A percentile compares a stretch with the other conserved stretches of the same genome.
phyloP scores from a whole-genome alignment of 2,113 vertebrate species.

The Argyrosomus japonicus region DNA sequence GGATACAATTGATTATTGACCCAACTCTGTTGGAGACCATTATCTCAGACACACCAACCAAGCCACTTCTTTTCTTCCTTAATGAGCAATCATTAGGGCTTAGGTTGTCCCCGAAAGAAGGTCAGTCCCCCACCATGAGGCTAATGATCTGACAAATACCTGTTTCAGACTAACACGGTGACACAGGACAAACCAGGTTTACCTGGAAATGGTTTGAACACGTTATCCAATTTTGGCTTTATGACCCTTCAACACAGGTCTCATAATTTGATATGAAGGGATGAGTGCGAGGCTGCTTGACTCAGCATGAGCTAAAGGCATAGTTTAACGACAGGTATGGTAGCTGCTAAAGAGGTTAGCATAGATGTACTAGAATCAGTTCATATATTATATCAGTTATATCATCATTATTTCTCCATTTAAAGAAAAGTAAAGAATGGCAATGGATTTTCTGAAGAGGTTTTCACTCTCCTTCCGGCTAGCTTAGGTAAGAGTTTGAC shows the following conservation, averaged over 20 bases:
- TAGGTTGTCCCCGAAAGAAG: conserved; percentile 8
- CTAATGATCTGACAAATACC: conserved; percentile 23
- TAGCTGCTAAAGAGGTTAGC: too few relatives aligned
- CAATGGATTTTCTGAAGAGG: too few relatives aligned
- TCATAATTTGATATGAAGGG: not conserved
- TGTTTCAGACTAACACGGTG: not conserved
- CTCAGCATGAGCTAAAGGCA: too few relatives aligned
- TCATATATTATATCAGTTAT: too few relatives aligned
- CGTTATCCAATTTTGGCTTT: not conserved
- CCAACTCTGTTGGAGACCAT: conserved; percentile 35
- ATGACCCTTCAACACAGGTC: not conserved
- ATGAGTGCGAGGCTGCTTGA: not conserved
- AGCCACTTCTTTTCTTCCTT: conserved; percentile 1
- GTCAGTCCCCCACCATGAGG: not conserved
- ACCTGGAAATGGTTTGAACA: not conserved
- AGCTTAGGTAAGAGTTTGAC: too few relatives aligned
- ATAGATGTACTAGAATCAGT: too few relatives aligned
- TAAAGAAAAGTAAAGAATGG: too few relatives aligned
- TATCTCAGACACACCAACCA: conserved; percentile 23
- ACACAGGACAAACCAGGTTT: not conserved
- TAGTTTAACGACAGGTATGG: too few relatives aligned
- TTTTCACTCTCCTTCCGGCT: too few relatives aligned
- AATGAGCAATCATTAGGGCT: conserved; percentile 26
- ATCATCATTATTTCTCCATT: too few relatives aligned
- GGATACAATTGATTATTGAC: conserved; percentile 13